Percentiles rank a stretch among this genome's conserved stretches.
Conservation (phyloP, 2,113 vertebrate species). For the Kryptolebias marmoratus region DNA sequence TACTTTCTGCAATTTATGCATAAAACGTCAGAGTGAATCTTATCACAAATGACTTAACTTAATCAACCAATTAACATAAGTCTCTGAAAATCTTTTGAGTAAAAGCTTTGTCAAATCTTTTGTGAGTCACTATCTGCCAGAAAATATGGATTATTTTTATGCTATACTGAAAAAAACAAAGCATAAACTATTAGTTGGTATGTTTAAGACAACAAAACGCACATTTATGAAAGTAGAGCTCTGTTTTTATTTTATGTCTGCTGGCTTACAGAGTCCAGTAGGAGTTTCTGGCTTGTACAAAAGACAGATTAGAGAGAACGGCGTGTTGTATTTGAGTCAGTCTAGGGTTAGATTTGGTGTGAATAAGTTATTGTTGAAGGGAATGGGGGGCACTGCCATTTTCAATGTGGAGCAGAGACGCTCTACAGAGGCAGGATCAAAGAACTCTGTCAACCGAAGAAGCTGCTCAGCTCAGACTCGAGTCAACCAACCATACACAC, state of each 20-base stretch:
- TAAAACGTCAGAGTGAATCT: not conserved
- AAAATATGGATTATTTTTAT: not conserved
- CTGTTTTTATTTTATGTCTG: conserved; percentile 1
- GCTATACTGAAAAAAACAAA: not conserved
- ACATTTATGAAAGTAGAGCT: conserved; percentile 13
- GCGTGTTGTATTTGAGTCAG: conserved; percentile 48
- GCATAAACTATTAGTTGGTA: not conserved
- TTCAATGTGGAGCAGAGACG: conserved; percentile 41
- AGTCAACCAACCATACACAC: conserved; percentile 65
- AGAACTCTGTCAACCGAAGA: conserved; percentile 64
- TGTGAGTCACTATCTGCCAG: not conserved
- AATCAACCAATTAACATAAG: conserved; percentile 3
- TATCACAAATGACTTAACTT: conserved; percentile 11
- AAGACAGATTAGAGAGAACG: conserved; percentile 57
- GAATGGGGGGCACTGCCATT: conserved; percentile 53
- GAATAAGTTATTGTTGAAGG: conserved; percentile 65
- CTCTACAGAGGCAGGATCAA: conserved; percentile 71
- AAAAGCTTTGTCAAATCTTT: not conserved
- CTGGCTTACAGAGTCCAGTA: conserved; percentile 24
- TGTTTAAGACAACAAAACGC: conserved; percentile 4
- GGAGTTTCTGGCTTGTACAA: conserved; percentile 37
- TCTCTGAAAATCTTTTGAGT: not conserved
- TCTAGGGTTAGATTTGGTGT: conserved; percentile 53
- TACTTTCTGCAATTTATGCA: conserved; percentile 13
- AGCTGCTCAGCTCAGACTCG: conserved; percentile 67